Conservation (phyloP, 2,888 invertebrate genomes). For the Andricus quercusramuli region DNA sequence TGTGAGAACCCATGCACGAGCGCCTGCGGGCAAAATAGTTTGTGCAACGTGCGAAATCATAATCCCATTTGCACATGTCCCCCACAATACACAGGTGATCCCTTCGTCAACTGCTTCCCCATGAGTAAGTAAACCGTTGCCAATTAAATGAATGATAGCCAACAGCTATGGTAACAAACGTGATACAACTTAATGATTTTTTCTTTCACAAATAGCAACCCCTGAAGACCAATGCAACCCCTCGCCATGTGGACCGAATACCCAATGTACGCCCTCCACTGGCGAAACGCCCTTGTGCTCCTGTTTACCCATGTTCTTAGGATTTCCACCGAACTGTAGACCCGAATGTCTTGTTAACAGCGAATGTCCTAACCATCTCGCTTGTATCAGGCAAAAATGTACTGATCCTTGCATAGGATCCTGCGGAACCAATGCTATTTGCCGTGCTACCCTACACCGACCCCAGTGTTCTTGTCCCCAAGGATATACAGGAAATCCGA, state of each 20-base stretch:
- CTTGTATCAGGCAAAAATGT: conserved; percentile 84
- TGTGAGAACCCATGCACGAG: conserved; percentile 81
- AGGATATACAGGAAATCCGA: conserved; percentile 86
- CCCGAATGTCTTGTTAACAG: conserved; percentile 88
- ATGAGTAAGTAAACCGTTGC: conserved; percentile 86
- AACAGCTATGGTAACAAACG: not conserved
- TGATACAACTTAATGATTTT: conserved; percentile 9
- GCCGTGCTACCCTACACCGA: conserved; percentile 84
- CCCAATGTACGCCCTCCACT: conserved; percentile 66
- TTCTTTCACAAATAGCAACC: conserved; percentile 44
- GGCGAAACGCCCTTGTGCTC: conserved; percentile 83
- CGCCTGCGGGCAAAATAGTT: conserved; percentile 81
- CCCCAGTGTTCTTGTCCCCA: conserved; percentile 84
- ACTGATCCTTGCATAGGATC: conserved; percentile 84
- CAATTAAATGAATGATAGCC: not conserved
- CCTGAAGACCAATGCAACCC: conserved; percentile 65
- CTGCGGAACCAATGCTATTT: conserved; percentile 83
- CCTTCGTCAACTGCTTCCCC: conserved; percentile 85
- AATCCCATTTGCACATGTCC: conserved; percentile 82
- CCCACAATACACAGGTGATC: conserved; percentile 80
- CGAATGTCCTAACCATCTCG: conserved; percentile 82
- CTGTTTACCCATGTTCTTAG: conserved; percentile 84
- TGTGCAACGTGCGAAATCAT: conserved; percentile 81
- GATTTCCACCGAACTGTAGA: conserved; percentile 88
- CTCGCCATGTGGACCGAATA: conserved; percentile 83